phyloP scores from a whole-genome alignment of 2,113 vertebrate genomes.

The Mesocricetus auratus region DNA sequence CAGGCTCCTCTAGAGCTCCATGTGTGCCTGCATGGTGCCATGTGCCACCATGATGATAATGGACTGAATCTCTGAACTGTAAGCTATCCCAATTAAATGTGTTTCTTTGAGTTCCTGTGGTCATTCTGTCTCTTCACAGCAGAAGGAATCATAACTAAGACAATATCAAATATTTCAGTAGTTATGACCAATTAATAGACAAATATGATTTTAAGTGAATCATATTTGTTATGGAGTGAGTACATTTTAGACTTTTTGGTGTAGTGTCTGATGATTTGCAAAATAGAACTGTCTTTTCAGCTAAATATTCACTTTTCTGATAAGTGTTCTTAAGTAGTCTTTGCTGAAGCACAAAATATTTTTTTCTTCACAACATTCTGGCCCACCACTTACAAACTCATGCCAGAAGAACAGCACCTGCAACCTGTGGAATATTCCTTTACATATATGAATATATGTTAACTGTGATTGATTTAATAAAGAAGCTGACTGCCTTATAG shows the following conservation, averaged over 20 bases:
- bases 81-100: too few species aligned
- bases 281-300: not conserved
- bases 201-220: not conserved
- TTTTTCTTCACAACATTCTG: not conserved
- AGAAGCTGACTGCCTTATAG: too few species aligned
- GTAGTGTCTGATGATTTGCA: not conserved
- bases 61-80: too few species aligned
- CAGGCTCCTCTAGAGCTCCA: too few species aligned
- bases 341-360: not conserved
- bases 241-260: not conserved
- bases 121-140: too few species aligned
- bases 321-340: not conserved
- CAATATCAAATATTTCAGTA: not conserved
- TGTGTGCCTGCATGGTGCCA: too few species aligned
- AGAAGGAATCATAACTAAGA: not conserved
- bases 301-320: not conserved
- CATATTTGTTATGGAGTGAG: not conserved
- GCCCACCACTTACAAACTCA: not conserved
- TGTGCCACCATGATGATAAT: too few species aligned
- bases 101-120: too few species aligned
- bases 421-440: too few species aligned
- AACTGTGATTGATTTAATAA: too few species aligned
- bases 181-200: not conserved
- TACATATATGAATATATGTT: too few species aligned
- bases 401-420: rapidly evolving